Evolutionary conservation across 1,140 invertebrate genomes (phyloP), one percentile per base, ranked within the genome.

Genomic region (Phymorhynchus buccinoides): DNA sequence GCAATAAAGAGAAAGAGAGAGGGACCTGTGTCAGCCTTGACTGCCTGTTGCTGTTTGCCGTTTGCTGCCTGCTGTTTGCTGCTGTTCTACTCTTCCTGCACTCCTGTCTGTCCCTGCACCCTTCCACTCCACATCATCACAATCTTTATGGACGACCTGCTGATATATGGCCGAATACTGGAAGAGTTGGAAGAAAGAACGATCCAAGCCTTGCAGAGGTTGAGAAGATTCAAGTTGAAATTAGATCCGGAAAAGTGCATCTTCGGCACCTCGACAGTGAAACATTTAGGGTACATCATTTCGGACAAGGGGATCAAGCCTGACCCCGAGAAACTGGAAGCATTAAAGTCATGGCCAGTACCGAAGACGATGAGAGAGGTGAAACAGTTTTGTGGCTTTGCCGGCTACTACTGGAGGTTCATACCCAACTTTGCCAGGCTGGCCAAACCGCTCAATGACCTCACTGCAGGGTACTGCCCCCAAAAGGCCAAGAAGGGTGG

Each of bases 151-250:
- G 68, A 71, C n/a, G 68, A 71, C 68, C 6, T 71, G 7, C n/a
- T 71, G n/a, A 71, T 71, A 30, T 27, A 71, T 35, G 68, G 68
- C 27, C 9, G 35, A 9, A 71, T 27, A n/a, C 27, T 71, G 35
- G 68, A 71, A 27, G 68, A 71, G 35, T 27, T 71, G 68, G 68
- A 71, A 71, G 68, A 71, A 4, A 6, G 68, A 4, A 71, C 68
- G 6, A 71, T 71, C 35, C 68, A 27, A 4, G 6, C 68, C 6
- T 27, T 71, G 68, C 7, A 71, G 27, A 7, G 68, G 68, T 27
- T 71, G 68, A 71, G 68, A 71, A 71, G 27, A 27, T 71, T 71
- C 68, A 71, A 71, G 27, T 27, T n/a, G 35, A 71, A 71, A 35
- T 27, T 71, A 7, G 68, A 71, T 27, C 68, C 68, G 9, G 7